These are phyloP conservation scores for Fulica atra DNA, from an alignment of 2,113 vertebrate species.

Conservation along the genomic window DNA sequence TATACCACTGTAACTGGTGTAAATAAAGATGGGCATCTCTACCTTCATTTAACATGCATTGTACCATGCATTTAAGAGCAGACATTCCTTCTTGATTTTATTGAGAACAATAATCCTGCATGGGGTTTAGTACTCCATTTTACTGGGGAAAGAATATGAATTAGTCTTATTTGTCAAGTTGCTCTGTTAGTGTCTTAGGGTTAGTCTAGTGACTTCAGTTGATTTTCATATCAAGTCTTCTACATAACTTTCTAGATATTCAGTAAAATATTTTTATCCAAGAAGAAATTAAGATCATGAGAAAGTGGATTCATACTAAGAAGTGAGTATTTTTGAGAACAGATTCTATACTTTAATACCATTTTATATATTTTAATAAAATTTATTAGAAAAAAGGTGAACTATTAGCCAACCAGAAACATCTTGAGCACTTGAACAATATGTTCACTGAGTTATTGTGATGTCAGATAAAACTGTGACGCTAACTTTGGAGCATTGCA, in stretches of 20 bases:
- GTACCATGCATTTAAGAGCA: not conserved
- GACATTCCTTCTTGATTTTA: not conserved
- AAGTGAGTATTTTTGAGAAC: not conserved
- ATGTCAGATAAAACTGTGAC: not conserved
- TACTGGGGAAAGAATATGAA: not conserved
- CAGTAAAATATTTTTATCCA: not conserved
- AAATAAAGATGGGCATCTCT: not conserved
- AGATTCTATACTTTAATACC: not conserved
- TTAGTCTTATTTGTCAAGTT: not conserved
- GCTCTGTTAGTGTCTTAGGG: not conserved
- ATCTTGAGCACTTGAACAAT: not conserved
- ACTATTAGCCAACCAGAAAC: not conserved
- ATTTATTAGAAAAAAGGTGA: not conserved
- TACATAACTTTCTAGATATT: not conserved
- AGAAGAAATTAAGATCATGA: not conserved
- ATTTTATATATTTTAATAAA: not conserved
- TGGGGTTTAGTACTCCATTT: not conserved
- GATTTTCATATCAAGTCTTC: not conserved
- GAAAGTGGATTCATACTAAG: not conserved
- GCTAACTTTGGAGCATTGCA: not conserved
- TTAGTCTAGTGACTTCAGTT: not conserved
- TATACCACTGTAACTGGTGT: not conserved
- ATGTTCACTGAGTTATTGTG: not conserved
- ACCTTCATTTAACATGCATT: too few relatives aligned
- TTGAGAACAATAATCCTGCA: not conserved